Evolutionary conservation across 2,888 invertebrate genomes (phyloP).

Genomic region (Apoderus coryli): DNA sequence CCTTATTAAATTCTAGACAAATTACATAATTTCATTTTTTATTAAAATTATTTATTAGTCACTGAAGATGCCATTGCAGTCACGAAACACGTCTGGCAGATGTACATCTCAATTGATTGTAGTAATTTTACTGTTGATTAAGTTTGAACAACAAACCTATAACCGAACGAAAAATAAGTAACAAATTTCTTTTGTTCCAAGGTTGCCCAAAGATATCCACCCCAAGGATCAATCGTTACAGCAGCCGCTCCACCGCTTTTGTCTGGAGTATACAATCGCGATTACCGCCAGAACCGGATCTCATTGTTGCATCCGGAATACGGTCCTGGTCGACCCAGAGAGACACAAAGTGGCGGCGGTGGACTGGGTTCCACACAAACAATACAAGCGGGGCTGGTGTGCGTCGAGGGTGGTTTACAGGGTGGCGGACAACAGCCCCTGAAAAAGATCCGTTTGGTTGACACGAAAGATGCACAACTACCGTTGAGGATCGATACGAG

Average conservation of each 20-base stretch:
- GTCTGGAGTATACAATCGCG: slow-evolving; percentile 34
- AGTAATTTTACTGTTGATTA: no score
- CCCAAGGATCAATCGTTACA: slow-evolving; percentile 34
- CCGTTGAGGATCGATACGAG: slow-evolving; percentile 54
- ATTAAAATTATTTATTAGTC: no score
- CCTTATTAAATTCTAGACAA: no score
- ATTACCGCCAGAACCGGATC: slow-evolving; percentile 43
- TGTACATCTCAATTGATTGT: no score
- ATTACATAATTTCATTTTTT: no score
- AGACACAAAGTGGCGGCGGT: slow-evolving; percentile 13
- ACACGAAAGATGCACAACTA: slow-evolving; percentile 35
- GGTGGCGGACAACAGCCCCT: slow-evolving; percentile 44
- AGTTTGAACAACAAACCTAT: no score
- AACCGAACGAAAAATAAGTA: no score
- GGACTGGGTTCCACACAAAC: slow-evolving; percentile 9
- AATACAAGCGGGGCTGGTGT: neutral
- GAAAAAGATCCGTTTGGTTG: slow-evolving; percentile 50
- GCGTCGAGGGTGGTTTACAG: neutral
- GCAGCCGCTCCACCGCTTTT: slow-evolving; percentile 33
- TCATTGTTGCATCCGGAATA: slow-evolving; percentile 42
- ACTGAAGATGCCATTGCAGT: no score
- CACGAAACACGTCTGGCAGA: no score
- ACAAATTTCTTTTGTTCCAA: no score
- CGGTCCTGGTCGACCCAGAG: slow-evolving; percentile 24
- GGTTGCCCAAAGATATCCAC: slow-evolving; percentile 28